phyloP scores from a whole-genome alignment of 2,113 vertebrate species.

The Plestiodon gilberti region DNA sequence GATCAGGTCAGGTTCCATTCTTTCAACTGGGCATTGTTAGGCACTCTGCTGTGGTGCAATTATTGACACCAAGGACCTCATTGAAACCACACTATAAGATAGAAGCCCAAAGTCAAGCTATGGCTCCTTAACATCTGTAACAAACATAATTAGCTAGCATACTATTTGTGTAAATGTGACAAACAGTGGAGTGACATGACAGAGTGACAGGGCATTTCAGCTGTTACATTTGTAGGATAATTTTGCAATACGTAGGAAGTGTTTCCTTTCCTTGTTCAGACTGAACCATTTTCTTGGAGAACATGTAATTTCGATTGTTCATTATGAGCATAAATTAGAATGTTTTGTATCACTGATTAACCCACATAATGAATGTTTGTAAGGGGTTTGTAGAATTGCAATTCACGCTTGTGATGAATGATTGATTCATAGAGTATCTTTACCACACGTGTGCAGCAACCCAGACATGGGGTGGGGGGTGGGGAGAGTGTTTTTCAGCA shows the following conservation, averaged over 20 bases:
- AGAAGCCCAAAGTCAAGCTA: background rate
- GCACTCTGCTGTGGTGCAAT: background rate
- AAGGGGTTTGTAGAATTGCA: background rate
- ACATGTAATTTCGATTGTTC: background rate
- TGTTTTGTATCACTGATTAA: background rate
- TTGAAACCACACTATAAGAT: background rate
- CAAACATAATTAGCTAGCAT: background rate
- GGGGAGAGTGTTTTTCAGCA: background rate
- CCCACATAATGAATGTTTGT: background rate
- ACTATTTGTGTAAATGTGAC: background rate
- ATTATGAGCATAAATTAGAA: slow-evolving; percentile 4
- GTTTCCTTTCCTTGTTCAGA: background rate
- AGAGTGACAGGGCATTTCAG: background rate
- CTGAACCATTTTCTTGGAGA: background rate
- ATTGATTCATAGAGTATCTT: background rate
- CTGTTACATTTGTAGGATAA: background rate
- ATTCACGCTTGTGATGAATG: background rate
- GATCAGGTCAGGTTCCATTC: background rate
- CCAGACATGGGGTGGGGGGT: background rate
- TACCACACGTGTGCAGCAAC: background rate
- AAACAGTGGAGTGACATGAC: background rate
- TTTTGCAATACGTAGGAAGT: background rate
- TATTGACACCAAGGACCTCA: background rate
- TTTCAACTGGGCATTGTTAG: background rate
- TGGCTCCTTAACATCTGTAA: background rate